phyloP scores from a whole-genome alignment of 2,797 vertebrate genomes.

The Cyprinodon diabolis region DNA sequence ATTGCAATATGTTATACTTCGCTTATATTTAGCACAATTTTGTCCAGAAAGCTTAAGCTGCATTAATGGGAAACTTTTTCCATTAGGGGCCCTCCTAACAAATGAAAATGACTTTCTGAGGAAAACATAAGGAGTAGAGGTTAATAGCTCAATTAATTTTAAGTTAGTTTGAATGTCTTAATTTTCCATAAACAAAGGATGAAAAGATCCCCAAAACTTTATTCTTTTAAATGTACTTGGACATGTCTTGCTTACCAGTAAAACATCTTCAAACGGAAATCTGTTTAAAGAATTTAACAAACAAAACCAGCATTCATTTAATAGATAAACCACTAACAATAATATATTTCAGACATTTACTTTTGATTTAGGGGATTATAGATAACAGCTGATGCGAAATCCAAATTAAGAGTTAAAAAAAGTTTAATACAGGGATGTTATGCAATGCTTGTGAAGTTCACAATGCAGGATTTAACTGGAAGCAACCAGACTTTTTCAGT shows the following conservation, averaged over 20 bases:
- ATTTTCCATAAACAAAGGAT: neutral
- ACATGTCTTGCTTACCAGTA: neutral
- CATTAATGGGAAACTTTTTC: neutral
- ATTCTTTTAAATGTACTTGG: neutral
- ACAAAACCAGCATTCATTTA: no score
- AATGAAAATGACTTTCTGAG: neutral
- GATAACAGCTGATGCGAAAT: no score
- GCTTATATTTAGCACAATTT: slow-evolving; percentile 10
- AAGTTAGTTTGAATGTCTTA: neutral
- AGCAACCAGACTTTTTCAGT: no score
- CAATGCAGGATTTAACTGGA: no score
- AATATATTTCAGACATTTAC: no score
- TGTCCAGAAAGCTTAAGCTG: neutral
- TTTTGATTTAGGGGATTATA: no score
- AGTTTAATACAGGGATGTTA: no score
- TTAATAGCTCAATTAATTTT: neutral
- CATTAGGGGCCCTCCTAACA: neutral
- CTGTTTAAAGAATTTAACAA: no score
- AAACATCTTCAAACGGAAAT: neutral
- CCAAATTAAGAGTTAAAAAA: no score
- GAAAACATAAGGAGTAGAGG: neutral
- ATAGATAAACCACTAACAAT: no score
- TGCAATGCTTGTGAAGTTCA: no score
- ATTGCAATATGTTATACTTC: slow-evolving; percentile 11
- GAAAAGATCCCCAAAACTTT: neutral